These are phyloP conservation scores for Phortica magna DNA, from an alignment of 2,888 invertebrate species.

Conservation along the genomic window DNA sequence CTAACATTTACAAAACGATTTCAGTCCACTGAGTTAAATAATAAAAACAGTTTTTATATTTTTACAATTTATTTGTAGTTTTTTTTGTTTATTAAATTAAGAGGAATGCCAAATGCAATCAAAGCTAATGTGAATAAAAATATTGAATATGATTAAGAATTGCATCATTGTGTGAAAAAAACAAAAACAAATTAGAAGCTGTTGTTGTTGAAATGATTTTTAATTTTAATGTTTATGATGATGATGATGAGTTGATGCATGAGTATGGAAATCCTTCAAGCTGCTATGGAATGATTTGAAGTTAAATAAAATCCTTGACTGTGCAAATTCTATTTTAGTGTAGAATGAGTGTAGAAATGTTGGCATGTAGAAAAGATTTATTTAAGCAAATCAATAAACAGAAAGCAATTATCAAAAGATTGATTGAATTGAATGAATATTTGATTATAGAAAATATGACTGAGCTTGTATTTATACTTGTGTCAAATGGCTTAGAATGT, in stretches of 20 bases:
- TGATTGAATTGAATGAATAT: too few species aligned
- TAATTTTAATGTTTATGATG: conserved; percentile 9
- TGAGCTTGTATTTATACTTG: too few species aligned
- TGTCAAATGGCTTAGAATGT: too few species aligned
- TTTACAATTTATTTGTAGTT: too few species aligned
- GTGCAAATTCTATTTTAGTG: too few species aligned
- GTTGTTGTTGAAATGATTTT: background rate
- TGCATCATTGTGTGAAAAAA: conserved; percentile 8
- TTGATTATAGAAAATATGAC: too few species aligned
- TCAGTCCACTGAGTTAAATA: conserved; percentile 10
- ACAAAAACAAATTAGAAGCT: background rate
- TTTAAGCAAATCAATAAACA: too few species aligned
- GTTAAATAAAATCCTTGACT: too few species aligned
- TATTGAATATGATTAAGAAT: conserved; percentile 7
- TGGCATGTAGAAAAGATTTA: too few species aligned
- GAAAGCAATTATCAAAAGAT: too few species aligned
- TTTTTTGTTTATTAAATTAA: background rate
- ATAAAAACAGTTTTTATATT: background rate
- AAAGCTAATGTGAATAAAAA: background rate
- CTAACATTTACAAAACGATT: conserved; percentile 29
- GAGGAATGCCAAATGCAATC: background rate
- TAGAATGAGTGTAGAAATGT: too few species aligned
- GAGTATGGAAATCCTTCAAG: background rate
- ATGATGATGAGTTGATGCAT: conserved; percentile 7
- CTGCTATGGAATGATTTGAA: too few species aligned